Evolutionary conservation across 2,888 invertebrate species (phyloP), one percentile per base, ranked within the genome.

Genomic region (Parascotia fuliginaria): DNA sequence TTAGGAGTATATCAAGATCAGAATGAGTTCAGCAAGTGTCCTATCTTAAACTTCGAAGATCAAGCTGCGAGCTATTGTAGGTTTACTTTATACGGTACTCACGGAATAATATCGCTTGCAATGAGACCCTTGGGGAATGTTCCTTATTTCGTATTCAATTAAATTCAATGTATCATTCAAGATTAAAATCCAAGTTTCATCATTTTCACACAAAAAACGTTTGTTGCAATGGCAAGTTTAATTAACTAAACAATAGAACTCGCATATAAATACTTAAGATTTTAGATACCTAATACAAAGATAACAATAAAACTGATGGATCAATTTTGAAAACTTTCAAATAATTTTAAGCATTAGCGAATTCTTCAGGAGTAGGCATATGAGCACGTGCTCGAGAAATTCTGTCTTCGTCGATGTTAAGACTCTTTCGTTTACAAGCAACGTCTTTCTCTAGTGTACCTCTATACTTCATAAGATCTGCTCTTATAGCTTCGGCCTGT

Each of bases 391-490:
- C 87, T 52, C 93, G 86, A 46, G 93, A 87, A 49, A 94, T 93
- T 47, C 96, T 92, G 48, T 95, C 94, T 60, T 93, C 87, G 69
- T 96, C 95, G 56, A 96, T 94, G 62, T 93, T 94, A 19, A 96
- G 75, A 48, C 94, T 94, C 81, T 95, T 96, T 55, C 94, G 89
- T 79, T 96, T 96, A 47, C 95, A 93, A 44, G 95, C 94, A 60
- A 96, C 95, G 65, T 96, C 95, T 44, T 94, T 93, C 80, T 96
- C 96, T 51, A 96, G 73, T 1, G 93, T 92, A n/a, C 93, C 93
- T 67, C 96, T 91, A 6, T 93, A 93, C 71, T 93, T 93, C 72
- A 94, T 93, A 33, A 96, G 83, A 55, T 93, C 89, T 0, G 83
- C 56, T 42, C 87, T 79, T 2, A 87, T 75, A 0, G 83, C 83